Evolutionary conservation across 2,797 vertebrate genomes (phyloP), one percentile per base, ranked within the genome.

Genomic region (Malurus splendens): DNA sequence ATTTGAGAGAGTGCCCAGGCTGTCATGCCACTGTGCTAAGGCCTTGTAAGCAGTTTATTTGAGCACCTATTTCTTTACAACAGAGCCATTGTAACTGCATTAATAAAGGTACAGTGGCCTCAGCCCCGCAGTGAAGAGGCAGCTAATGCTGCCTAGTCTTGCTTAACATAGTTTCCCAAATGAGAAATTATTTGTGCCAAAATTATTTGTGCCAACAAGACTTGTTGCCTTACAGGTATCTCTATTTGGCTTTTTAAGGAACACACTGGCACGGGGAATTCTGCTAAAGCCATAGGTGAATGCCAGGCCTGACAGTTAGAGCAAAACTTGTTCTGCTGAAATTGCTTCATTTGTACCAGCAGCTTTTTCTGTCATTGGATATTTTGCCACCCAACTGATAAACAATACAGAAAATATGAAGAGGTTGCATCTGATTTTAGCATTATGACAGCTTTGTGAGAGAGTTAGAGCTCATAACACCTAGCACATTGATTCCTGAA

Each of bases 41-140:
- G 41, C 39, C 32, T 90, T 30, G 30, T 30, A 30, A 73, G 14
- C 38, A 41, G 10, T 72, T 79, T 30, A 19, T 75, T 60, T 68
- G 18, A 32, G 12, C 52, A 23, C 8, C 3, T 64, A 15, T 17
- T 60, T 84, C n/a, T 60, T 48, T 61, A 4, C 17, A 8, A 4
- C 0, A 0, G 14, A 39, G 17, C 2, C 6, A 12, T 14, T 38
- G 30, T 56, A 39, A 25, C 36, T 60, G 22, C 27, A 18, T 66
- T 45, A 9, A 11, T 55, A 59, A 61, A 80, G 32, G 23, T 48
- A 23, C 20, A 19, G 44, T 8, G 45, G 36, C 62, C n/a, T 61
- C 27, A 32, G 32, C 30, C 8, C 7, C 19, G 4, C 23, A 39
- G 1, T 32, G 57, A 42, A 76, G 33, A 72, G n/a, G 19, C 45